Evolutionary conservation across 1,140 invertebrate genomes (phyloP).

Genomic region (Frieseomelitta varia): DNA sequence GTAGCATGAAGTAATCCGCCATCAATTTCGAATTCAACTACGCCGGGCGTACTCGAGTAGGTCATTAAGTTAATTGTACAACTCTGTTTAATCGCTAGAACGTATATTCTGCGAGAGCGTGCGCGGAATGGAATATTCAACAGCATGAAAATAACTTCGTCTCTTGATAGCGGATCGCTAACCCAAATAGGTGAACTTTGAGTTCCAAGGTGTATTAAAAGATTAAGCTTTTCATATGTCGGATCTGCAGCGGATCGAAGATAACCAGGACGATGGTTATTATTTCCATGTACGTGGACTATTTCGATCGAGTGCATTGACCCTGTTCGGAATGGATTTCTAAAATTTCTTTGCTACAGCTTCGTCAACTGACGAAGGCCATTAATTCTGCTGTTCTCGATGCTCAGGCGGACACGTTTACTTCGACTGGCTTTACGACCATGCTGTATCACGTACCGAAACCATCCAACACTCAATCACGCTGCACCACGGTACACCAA

Average conservation of each 20-base stretch:
- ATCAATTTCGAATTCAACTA: background rate
- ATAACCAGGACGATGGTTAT: background rate
- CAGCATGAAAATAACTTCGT: background rate
- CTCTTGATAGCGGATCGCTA: background rate
- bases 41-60: background rate
- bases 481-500: background rate
- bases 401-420: background rate
- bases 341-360: background rate
- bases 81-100: background rate
- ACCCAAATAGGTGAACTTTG: background rate
- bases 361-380: background rate
- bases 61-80: slow-evolving; percentile 5
- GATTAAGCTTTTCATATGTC: background rate
- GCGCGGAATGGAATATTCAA: background rate
- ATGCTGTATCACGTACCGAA: background rate
- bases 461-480: background rate
- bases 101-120: background rate
- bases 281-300: background rate
- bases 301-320: background rate
- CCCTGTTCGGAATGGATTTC: background rate
- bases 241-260: too few species aligned
- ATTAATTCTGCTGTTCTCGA: background rate
- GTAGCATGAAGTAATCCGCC: background rate
- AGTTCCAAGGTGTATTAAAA: background rate
- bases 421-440: background rate